Evolutionary conservation across 35 echinoderm and acorn worm genomes (phyloP), one percentile per base, ranked within the genome.

Genomic region (Stichopus chloronotus): DNA sequence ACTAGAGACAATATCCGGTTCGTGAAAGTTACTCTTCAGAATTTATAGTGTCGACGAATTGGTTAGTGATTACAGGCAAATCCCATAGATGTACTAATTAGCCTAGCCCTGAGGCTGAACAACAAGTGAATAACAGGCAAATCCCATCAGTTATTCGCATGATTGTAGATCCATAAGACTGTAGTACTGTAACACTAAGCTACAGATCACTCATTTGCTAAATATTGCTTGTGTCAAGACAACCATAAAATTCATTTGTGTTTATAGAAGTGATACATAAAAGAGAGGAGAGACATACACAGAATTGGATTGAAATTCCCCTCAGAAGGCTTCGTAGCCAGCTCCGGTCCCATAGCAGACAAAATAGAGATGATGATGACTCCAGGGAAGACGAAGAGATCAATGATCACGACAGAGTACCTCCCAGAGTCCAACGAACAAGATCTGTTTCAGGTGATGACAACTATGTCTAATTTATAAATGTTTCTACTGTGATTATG

Each of bases 381-480:
- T 25, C 16, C 4, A 8, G 58, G 13, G 82, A 85, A 3, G 54
- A 58, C 4, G 55, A 85, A 85, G 79, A 82, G 30, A 56, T 58
- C 20, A 74, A 20, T 74, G 69, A 74, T 7, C 61, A 0, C 17
- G 22, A 74, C 43, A 17, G 82, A 58, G 12, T 21, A 22, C 9
- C 14, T 58, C 5, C 82, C 54, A 19, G 57, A 85, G 2, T 59
- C n/a, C 8, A 9, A 22, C 16, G 9, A n/a, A 58, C 55, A 22
- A 58, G 82, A 58, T 53, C 82, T 58, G 55, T 11, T 20, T 58
- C 82, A 25, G 82, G 82, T 85, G 57, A 85, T 53, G 30, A 43
- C 30, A 43, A 3, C 3, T 43, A 43, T 3, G 0, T 43, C 30
- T 43, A 43, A 43, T 43, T 43, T 43, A 43, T 43, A 43, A 43